phyloP scores from a whole-genome alignment of 2,797 vertebrate species.

The Hafferia zeledoni region DNA sequence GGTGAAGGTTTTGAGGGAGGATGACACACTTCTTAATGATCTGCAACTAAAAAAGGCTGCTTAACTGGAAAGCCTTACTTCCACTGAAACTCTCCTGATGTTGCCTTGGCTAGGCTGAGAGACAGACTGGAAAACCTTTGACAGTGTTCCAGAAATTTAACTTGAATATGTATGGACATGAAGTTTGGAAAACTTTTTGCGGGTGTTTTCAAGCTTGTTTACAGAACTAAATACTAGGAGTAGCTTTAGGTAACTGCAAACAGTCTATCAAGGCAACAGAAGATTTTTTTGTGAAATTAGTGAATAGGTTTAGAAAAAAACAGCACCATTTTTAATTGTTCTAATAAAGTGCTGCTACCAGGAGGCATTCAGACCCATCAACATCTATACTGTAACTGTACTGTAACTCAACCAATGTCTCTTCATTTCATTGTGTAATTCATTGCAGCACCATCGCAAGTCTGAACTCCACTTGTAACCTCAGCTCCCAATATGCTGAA shows the following conservation, averaged over 20 bases:
- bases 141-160: neutral
- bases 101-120: neutral
- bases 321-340: neutral
- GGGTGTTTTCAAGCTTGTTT: neutral
- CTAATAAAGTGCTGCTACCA: neutral
- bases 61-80: neutral
- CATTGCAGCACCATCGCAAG: neutral
- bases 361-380: neutral
- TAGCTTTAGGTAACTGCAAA: neutral
- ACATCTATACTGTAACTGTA: neutral
- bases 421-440: neutral
- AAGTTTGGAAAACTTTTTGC: neutral
- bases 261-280: accelerated
- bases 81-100: neutral
- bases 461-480: neutral
- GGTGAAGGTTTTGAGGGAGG: neutral
- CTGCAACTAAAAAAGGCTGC: neutral
- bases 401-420: neutral
- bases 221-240: neutral
- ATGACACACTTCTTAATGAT: neutral
- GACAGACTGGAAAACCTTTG: neutral
- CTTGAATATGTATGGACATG: neutral
- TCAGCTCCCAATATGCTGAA: constrained; percentile 56
- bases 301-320: neutral
- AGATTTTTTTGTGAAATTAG: neutral